These are phyloP conservation scores for Ceriagrion tenellum DNA, from an alignment of 2,888 invertebrate genomes.

Conservation along the genomic window DNA sequence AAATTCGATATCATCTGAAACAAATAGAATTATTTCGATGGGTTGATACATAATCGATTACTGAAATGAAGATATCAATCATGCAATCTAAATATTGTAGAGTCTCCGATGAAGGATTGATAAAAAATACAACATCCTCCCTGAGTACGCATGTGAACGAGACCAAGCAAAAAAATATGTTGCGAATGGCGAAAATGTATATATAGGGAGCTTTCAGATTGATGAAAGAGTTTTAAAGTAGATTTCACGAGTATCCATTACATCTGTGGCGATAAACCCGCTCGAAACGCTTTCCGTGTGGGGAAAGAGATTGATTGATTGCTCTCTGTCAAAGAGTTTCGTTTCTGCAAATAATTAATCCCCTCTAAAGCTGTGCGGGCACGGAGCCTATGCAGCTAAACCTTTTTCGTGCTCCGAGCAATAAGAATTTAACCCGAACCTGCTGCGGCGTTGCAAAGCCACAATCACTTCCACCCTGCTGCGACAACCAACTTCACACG, in stretches of 20 bases:
- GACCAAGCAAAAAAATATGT: not conserved
- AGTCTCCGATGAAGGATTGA: no score
- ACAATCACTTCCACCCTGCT: not conserved
- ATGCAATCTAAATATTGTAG: no score
- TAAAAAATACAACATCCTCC: no score
- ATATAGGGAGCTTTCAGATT: not conserved
- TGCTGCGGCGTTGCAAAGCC: not conserved
- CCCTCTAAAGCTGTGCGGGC: not conserved
- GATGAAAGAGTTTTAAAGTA: not conserved
- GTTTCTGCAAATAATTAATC: not conserved
- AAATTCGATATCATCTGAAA: no score
- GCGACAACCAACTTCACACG: not conserved
- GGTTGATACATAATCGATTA: no score
- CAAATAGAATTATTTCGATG: no score
- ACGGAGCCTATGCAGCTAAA: not conserved
- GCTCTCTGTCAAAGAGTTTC: not conserved
- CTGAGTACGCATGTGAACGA: no score
- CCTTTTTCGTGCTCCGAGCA: not conserved
- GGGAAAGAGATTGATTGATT: not conserved
- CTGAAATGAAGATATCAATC: no score
- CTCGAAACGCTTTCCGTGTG: not conserved
- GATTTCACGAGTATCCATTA: not conserved
- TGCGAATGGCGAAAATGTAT: not conserved
- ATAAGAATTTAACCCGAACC: not conserved
- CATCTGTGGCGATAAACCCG: not conserved